A percentile compares a stretch with the other conserved stretches of the same genome.
phyloP scores from a whole-genome alignment of 2,888 invertebrate genomes.

The Heliconius ismenius region DNA sequence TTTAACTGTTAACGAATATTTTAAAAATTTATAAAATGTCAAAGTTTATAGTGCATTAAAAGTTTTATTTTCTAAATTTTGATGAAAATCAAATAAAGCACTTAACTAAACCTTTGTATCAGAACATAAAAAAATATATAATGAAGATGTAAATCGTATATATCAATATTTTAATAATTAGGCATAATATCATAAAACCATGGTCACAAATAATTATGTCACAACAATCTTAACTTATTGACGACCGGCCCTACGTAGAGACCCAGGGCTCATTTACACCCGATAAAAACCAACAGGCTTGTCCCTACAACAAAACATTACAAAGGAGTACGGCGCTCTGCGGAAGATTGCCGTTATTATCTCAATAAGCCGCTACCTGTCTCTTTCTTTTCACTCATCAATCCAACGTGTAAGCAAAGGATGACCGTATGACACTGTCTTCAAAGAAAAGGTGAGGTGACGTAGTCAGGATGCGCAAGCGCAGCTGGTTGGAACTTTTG shows the following conservation, averaged over 20 bases:
- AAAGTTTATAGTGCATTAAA: background rate
- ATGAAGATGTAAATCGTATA: background rate
- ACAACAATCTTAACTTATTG: slow-evolving; percentile 70
- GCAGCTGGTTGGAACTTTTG: slow-evolving; percentile 80
- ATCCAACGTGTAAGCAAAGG: slow-evolving; percentile 54
- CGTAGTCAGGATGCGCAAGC: slow-evolving; percentile 78
- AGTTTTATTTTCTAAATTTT: background rate
- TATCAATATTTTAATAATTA: no score
- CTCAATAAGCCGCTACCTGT: slow-evolving; percentile 56
- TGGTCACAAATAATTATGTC: slow-evolving; percentile 46
- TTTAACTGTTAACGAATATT: no score
- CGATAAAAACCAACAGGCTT: slow-evolving; percentile 62
- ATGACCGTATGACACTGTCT: slow-evolving; percentile 63
- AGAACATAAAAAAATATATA: background rate
- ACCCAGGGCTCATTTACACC: slow-evolving; percentile 56
- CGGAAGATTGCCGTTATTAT: slow-evolving; percentile 75
- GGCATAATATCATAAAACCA: no score
- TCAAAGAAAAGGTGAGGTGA: slow-evolving; percentile 72
- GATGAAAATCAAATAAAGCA: background rate
- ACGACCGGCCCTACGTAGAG: slow-evolving; percentile 57
- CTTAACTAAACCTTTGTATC: background rate
- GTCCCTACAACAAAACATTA: slow-evolving; percentile 62
- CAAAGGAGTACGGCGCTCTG: slow-evolving; percentile 66
- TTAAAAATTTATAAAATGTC: background rate
- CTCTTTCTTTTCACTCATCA: slow-evolving; percentile 54